Percentiles rank a stretch among this genome's conserved stretches.
Evolutionary conservation across 2,113 vertebrate species (phyloP).

Genomic region (Shinisaurus crocodilurus): DNA sequence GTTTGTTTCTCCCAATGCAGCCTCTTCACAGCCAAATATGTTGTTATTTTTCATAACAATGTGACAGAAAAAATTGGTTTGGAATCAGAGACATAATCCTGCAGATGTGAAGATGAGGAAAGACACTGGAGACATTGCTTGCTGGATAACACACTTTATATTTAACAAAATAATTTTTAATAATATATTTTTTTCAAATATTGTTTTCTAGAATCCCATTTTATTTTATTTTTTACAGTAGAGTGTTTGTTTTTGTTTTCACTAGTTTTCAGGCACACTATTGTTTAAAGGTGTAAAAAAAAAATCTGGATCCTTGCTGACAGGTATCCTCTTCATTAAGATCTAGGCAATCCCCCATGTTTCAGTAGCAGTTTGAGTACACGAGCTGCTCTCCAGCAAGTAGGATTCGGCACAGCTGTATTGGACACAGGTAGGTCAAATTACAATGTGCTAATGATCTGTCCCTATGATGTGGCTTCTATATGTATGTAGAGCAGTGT

Average conservation of each 20-base stretch:
- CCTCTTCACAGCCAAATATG: neutral
- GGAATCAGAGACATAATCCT: neutral
- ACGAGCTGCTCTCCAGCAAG: constrained; percentile 6
- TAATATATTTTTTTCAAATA: constrained; percentile 88
- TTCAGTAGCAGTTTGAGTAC: constrained; percentile 43
- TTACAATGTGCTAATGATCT: fast-evolving
- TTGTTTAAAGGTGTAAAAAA: constrained; percentile 85
- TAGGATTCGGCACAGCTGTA: fast-evolving
- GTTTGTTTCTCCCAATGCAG: neutral
- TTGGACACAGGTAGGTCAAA: neutral
- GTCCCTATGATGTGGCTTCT: neutral
- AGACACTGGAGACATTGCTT: constrained; percentile 73
- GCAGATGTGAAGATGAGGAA: constrained; percentile 61
- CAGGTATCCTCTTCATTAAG: constrained; percentile 75
- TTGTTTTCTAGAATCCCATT: constrained; percentile 74
- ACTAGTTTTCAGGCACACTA: constrained; percentile 94
- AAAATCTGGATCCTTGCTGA: constrained; percentile 67
- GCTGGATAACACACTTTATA: constrained; percentile 89
- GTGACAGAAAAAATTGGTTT: neutral
- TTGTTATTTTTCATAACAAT: neutral
- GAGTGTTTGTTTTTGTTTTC: constrained; percentile 78
- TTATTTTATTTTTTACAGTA: constrained; percentile 85
- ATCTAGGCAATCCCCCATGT: constrained; percentile 28
- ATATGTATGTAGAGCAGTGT: too few relatives aligned
- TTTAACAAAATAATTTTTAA: constrained; percentile 99